phyloP scores from a whole-genome alignment of 2,113 vertebrate genomes.

The Lycaon pictus region DNA sequence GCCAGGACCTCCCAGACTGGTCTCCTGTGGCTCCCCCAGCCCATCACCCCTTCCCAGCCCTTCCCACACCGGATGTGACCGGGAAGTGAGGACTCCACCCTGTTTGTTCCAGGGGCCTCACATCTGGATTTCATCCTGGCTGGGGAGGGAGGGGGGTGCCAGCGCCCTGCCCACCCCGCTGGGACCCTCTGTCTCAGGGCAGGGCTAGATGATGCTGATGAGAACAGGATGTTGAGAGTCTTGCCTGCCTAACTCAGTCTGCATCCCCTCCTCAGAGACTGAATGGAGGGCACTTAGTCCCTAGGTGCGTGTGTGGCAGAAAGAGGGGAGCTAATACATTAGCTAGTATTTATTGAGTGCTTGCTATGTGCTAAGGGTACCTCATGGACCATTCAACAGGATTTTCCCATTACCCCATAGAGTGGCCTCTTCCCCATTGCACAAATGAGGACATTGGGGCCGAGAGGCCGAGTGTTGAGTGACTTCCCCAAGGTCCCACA shows the following conservation, averaged over 20 bases:
- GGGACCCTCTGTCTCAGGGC: constrained; percentile 62
- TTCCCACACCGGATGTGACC: constrained; percentile 74
- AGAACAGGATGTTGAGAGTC: constrained; percentile 54
- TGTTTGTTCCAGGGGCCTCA: constrained; percentile 65
- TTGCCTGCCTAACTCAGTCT: neutral
- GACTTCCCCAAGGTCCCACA: neutral
- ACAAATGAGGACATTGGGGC: neutral
- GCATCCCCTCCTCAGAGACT: neutral
- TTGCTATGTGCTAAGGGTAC: neutral
- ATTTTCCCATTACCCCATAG: neutral
- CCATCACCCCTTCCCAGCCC: constrained; percentile 10
- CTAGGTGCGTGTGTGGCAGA: neutral
- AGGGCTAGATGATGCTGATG: constrained; percentile 50
- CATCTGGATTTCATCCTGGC: constrained; percentile 82
- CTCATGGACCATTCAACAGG: neutral
- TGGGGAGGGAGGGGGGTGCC: constrained; percentile 6
- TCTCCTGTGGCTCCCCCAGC: constrained; percentile 15
- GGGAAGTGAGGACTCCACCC: constrained; percentile 57
- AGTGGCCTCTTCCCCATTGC: neutral
- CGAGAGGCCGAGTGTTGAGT: neutral
- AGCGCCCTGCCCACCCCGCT: constrained; percentile 25
- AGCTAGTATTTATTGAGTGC: neutral
- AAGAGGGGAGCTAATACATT: neutral
- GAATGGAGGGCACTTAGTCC: neutral
- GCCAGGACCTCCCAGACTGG: constrained; percentile 67